A percentile compares a stretch with the other conserved stretches of the same genome.
phyloP scores from a whole-genome alignment of 64 coral and sea anemone species.

The Orbicella faveolata region DNA sequence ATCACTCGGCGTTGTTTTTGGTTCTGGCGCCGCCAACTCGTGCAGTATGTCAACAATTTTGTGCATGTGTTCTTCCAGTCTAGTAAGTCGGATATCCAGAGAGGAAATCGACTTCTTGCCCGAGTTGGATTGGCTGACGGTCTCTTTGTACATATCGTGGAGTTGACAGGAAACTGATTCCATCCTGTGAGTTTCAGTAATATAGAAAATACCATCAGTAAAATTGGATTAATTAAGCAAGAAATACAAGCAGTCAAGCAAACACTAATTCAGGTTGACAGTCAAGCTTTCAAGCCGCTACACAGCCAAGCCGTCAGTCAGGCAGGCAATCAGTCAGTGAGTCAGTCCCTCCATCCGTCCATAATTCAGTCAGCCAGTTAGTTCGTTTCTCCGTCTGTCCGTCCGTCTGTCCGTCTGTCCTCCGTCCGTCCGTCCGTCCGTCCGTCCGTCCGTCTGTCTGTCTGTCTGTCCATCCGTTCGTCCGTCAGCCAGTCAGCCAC shows the following conservation, averaged over 20 bases:
- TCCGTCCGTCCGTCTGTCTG: too few relatives aligned
- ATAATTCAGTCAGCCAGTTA: background rate
- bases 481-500: background rate
- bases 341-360: background rate
- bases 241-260: background rate
- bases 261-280: background rate
- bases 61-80: slow-evolving; percentile 53
- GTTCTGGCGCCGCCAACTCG: background rate
- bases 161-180: slow-evolving; percentile 45
- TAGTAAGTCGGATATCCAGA: slow-evolving; percentile 19
- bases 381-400: background rate
- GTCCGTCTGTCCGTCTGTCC: too few relatives aligned
- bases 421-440: too few relatives aligned
- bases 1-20: background rate
- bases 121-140: slow-evolving; percentile 9
- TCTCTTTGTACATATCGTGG: slow-evolving; percentile 54
- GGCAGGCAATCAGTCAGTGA: background rate
- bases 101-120: slow-evolving; percentile 8
- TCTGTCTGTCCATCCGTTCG: too few relatives aligned
- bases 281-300: background rate
- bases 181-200: slow-evolving; percentile 13
- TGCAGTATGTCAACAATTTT: slow-evolving; percentile 35
- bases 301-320: background rate
- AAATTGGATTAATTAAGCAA: background rate
- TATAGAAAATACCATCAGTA: too few relatives aligned